Base-by-base conservation (phyloP, 2,888 invertebrate genomes). In the Ochlodes sylvanus region DNA sequence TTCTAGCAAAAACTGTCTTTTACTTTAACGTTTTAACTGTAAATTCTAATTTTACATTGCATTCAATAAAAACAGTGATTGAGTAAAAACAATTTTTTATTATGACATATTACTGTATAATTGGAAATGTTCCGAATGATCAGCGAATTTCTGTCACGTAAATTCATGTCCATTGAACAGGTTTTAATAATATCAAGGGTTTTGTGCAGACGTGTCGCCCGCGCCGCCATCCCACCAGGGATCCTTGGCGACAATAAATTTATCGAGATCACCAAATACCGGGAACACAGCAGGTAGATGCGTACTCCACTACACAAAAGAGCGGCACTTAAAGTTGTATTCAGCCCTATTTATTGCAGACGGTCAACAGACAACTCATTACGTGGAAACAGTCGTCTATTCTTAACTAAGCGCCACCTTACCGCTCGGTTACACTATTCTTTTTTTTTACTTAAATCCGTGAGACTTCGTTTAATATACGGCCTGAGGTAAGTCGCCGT, bases 381-480 rank as follows among this genome's bases (percentile, higher is more conserved):
- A 76, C 73, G 70, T 65, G 70, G 71, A 77, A 72, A 72, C 71
- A 71, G 72, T 73, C 52, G 68, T 73, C 76, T 80, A 86, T 85
- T 82, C 77, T 84, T 79, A 82, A 76, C 71, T 88, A 86, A 92
- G 92, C 92, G 92, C 92, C 92, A 91, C 87, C 82, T 81, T 78
- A 75, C 65, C 62, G 71, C 14, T 54, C 38, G 60, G 44, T 56
- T 61, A 61, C 67, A 54, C 81, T 85, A 85, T 85, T 85, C 80
- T 85, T 75, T 72, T 73, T 50, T 69, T 34, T 41, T 72, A 72
- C 89, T 86, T 90, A 90, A 80, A 78, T 81, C 84, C 81, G 87
- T 90, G 91, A 81, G 73, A 79, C 76, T 76, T 80, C 77, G 72
- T 77, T 77, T 63, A 77, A 81, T 32, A 7, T 32, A 83, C 82